Evolutionary conservation across 2,113 vertebrate species (phyloP).

Genomic region (Phalacrocorax brasilianus): DNA sequence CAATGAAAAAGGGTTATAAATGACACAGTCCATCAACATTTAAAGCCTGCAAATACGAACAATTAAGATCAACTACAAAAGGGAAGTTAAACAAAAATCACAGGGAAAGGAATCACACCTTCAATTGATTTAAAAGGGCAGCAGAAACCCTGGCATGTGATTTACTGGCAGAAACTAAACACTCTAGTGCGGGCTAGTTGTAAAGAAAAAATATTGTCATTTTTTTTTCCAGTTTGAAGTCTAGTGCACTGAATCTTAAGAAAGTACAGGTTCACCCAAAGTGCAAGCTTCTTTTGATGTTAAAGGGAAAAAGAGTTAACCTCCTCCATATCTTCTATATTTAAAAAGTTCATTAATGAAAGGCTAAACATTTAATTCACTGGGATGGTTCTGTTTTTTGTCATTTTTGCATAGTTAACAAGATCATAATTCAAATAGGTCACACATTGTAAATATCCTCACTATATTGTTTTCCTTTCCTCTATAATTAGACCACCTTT

Average conservation of each 20-base stretch:
- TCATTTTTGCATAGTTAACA: conserved; percentile 77
- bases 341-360: conserved; percentile 70
- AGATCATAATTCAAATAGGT: conserved; percentile 76
- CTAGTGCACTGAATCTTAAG: conserved; percentile 44
- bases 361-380: conserved; percentile 65
- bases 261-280: conserved; percentile 65
- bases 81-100: conserved; percentile 58
- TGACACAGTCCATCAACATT: conserved; percentile 64
- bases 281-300: conserved; percentile 69
- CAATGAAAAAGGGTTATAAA: conserved; percentile 53
- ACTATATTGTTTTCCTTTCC: conserved; percentile 66
- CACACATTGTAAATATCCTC: conserved; percentile 77
- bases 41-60: conserved; percentile 70
- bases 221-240: conserved; percentile 63
- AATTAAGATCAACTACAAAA: conserved; percentile 68
- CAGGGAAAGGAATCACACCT: conserved; percentile 65
- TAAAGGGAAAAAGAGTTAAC: conserved; percentile 59
- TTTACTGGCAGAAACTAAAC: conserved; percentile 70
- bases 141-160: conserved; percentile 46
- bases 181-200: conserved; percentile 51
- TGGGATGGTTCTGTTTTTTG: conserved; percentile 71
- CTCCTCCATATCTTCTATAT: conserved; percentile 56
- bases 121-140: conserved; percentile 60
- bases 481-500: conserved; percentile 73
- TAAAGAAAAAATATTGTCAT: conserved; percentile 70